These are phyloP conservation scores for Brachyopa scutellaris DNA, from an alignment of 2,888 invertebrate genomes.

Conservation along the genomic window DNA sequence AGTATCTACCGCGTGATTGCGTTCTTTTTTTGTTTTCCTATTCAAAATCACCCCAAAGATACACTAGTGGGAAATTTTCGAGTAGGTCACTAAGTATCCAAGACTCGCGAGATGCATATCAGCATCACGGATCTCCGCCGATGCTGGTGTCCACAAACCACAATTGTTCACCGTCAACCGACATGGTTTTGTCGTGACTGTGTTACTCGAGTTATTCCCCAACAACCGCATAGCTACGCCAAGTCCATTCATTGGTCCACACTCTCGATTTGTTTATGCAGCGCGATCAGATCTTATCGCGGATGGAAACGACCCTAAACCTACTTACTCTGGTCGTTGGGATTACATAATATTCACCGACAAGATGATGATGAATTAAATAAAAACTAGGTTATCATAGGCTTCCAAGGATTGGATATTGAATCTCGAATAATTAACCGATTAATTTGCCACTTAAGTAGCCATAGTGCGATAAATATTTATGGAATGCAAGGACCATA, in stretches of 20 bases:
- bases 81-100: slow-evolving; percentile 25
- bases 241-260: neutral
- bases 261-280: neutral
- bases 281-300: slow-evolving; percentile 49
- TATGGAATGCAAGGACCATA: slow-evolving; percentile 29
- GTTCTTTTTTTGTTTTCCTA: neutral
- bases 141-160: neutral
- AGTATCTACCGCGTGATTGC: slow-evolving; percentile 35
- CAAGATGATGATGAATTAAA: slow-evolving; percentile 47
- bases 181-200: slow-evolving; percentile 61
- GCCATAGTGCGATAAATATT: slow-evolving; percentile 36
- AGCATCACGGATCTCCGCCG: slow-evolving; percentile 45
- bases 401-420: too few species aligned
- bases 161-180: slow-evolving; percentile 6
- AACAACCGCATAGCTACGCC: neutral
- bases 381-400: too few species aligned
- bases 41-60: slow-evolving; percentile 1
- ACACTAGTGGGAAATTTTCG: neutral
- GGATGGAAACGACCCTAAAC: slow-evolving; percentile 23
- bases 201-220: slow-evolving; percentile 53
- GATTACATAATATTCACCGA: slow-evolving; percentile 33
- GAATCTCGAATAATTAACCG: slow-evolving; percentile 49
- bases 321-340: neutral
- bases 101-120: slow-evolving; percentile 45
- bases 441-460: slow-evolving; percentile 35